These are phyloP conservation scores for Melanogrammus aeglefinus DNA, from an alignment of 2,797 vertebrate species.

Conservation along the genomic window DNA sequence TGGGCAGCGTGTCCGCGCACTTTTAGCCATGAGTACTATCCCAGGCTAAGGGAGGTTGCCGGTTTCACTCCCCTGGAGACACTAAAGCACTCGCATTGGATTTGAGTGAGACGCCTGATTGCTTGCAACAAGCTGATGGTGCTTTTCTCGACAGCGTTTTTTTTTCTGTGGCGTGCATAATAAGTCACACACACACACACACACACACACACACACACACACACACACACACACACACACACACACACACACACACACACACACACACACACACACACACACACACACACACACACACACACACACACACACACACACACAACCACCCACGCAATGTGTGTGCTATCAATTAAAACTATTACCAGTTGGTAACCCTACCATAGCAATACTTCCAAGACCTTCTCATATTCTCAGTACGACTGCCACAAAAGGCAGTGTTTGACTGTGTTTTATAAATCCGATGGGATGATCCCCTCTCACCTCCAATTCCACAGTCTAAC, in stretches of 20 bases:
- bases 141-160: background rate
- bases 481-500: conserved; percentile 28
- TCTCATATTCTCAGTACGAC: background rate
- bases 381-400: background rate
- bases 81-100: background rate
- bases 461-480: conserved; percentile 31
- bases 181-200: background rate
- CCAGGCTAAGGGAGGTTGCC: background rate
- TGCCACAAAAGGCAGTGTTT: background rate
- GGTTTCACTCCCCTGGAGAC: background rate
- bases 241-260: too few species aligned
- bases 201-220: too few species aligned
- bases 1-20: background rate
- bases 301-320: background rate
- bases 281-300: too few species aligned
- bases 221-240: too few species aligned
- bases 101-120: background rate
- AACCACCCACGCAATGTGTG: background rate
- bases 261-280: too few species aligned
- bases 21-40: background rate
- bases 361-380: background rate
- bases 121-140: conserved; percentile 1
- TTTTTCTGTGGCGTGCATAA: background rate
- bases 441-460: conserved; percentile 14
- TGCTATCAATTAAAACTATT: background rate